A percentile compares a stretch with the other conserved stretches of the same genome.
Evolutionary conservation across 1,140 invertebrate species (phyloP).

Genomic region (Tigriopus japonicus): DNA sequence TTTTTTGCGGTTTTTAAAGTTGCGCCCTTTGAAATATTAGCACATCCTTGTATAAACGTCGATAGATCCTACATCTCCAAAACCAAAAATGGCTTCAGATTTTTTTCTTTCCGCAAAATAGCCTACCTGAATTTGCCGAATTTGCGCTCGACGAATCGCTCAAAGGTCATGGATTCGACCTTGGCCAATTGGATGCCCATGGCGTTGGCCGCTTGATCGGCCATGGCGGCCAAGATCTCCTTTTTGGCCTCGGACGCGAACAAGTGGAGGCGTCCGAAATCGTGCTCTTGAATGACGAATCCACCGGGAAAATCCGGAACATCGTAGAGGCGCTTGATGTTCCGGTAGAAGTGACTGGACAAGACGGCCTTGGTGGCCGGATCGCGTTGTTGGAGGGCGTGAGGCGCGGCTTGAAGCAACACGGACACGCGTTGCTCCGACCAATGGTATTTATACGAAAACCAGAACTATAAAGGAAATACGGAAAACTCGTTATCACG

Average conservation of each 20-base stretch:
- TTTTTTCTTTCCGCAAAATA: too few relatives aligned
- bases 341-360: not conserved
- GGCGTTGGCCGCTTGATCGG: constrained; percentile 53
- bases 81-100: too few relatives aligned
- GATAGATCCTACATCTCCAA: too few relatives aligned
- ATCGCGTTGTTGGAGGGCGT: constrained; percentile 74
- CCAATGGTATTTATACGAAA: constrained; percentile 83
- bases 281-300: constrained; percentile 45
- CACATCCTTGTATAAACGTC: too few relatives aligned
- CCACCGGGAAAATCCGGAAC: constrained; percentile 43
- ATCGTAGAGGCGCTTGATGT: constrained; percentile 26
- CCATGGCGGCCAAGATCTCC: constrained; percentile 42
- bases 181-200: constrained; percentile 62
- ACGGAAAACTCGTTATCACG: too few relatives aligned
- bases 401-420: constrained; percentile 67
- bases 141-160: constrained; percentile 62
- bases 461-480: not conserved
- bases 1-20: too few relatives aligned
- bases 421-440: constrained; percentile 69
- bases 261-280: constrained; percentile 41
- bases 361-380: constrained; percentile 41
- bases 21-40: too few relatives aligned
- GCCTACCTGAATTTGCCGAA: constrained; percentile 73
- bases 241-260: constrained; percentile 65
- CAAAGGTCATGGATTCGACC: constrained; percentile 56